Percentiles rank a stretch among this genome's conserved stretches.
Conservation (phyloP, 2,888 invertebrate species). For the Drosophila antonietae region DNA sequence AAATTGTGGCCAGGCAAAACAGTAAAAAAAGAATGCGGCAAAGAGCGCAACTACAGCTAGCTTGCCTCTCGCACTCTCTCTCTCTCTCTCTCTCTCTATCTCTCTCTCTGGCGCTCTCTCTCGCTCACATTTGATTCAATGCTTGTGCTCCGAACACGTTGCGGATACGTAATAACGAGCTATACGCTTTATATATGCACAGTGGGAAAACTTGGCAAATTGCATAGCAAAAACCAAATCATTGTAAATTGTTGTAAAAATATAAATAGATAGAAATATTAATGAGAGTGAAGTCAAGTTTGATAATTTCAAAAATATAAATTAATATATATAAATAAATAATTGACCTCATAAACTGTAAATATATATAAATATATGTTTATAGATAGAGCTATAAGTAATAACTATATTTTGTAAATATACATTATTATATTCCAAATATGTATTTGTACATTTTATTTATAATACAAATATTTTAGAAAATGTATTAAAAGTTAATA, state of each 20-base stretch:
- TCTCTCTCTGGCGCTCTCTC: constrained; percentile 1
- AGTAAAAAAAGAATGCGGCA: constrained; percentile 67
- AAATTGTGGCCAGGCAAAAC: constrained; percentile 63
- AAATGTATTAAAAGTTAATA: not conserved
- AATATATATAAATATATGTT: not conserved
- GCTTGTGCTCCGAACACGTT: constrained; percentile 31
- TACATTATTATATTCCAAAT: no score
- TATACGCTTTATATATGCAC: constrained; percentile 43
- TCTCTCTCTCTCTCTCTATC: constrained; percentile 43
- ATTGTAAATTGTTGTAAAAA: no score
- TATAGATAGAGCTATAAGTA: not conserved
- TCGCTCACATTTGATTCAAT: not conserved
- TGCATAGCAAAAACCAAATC: not conserved
- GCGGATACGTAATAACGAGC: constrained; percentile 55
- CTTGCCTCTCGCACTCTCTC: constrained; percentile 15
- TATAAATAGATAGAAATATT: not conserved
- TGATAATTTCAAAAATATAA: not conserved
- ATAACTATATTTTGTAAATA: not conserved
- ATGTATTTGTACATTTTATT: no score
- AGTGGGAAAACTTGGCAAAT: constrained; percentile 24
- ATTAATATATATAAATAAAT: not conserved
- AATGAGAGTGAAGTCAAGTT: not conserved
- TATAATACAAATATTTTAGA: no score
- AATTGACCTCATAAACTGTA: not conserved
- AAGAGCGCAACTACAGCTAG: constrained; percentile 61